phyloP scores from a whole-genome alignment of 2,113 vertebrate genomes.

The Paralichthys olivaceus region DNA sequence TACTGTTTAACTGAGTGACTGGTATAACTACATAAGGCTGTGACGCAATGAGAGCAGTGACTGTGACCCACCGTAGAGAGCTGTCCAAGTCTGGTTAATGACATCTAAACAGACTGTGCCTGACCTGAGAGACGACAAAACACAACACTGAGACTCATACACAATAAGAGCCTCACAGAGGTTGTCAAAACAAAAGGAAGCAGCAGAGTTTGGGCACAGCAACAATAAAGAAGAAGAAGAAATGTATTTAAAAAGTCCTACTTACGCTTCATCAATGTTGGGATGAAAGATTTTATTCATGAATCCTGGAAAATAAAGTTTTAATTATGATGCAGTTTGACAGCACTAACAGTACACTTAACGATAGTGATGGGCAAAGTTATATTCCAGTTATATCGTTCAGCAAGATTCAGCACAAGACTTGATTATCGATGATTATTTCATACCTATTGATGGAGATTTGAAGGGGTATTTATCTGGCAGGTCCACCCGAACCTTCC shows the following conservation, averaged over 20 bases:
- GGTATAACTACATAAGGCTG: background rate
- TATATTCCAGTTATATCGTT: background rate
- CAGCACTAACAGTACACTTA: no score
- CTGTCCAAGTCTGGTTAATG: constrained; percentile 99
- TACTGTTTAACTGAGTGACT: background rate
- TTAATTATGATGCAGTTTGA: background rate
- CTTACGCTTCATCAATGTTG: constrained; percentile 99
- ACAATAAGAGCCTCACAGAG: background rate
- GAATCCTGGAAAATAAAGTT: constrained; percentile 87
- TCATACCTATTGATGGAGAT: constrained; percentile 97
- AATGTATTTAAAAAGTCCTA: constrained; percentile 60
- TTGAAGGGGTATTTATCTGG: constrained; percentile 99
- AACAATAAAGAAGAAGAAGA: background rate
- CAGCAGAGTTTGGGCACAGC: no score
- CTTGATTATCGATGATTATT: background rate
- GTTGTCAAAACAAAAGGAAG: background rate
- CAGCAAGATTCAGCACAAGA: background rate
- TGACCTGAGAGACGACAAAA: constrained; percentile 85
- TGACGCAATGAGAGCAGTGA: background rate
- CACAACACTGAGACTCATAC: constrained; percentile 1
- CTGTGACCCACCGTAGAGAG: constrained; percentile 92
- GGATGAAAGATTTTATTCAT: constrained; percentile 99
- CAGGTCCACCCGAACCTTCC: constrained; percentile 99
- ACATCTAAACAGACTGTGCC: constrained; percentile 99
- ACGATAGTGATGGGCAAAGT: background rate